Percentiles rank a stretch among this genome's conserved stretches.
phyloP scores from a whole-genome alignment of 2,113 vertebrate genomes.

The Etheostoma cragini region DNA sequence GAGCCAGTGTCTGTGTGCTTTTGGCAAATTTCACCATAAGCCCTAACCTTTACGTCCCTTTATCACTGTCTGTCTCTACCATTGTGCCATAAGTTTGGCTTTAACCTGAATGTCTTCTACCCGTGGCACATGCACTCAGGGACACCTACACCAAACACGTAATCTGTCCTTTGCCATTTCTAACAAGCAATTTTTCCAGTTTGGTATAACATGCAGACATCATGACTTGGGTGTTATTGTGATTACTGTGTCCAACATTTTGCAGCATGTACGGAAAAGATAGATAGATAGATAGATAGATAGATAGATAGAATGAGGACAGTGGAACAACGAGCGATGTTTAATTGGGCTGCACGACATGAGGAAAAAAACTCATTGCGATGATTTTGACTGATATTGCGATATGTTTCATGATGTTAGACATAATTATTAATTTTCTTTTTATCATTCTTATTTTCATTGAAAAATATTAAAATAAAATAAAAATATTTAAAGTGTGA shows the following conservation, averaged over 20 bases:
- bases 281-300: too few relatives aligned
- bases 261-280: not conserved
- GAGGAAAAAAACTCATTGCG: too few relatives aligned
- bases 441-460: too few relatives aligned
- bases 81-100: conserved; percentile 47
- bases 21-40: conserved; percentile 63
- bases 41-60: conserved; percentile 44
- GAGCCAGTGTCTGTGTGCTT: conserved; percentile 52
- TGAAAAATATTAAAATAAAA: too few relatives aligned
- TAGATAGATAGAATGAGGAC: not conserved
- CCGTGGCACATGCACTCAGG: conserved; percentile 32
- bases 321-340: not conserved
- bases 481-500: too few relatives aligned
- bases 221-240: not conserved
- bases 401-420: too few relatives aligned
- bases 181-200: not conserved
- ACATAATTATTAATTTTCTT: too few relatives aligned
- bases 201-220: not conserved
- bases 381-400: too few relatives aligned
- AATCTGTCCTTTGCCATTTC: not conserved
- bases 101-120: conserved; percentile 42
- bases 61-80: conserved; percentile 5
- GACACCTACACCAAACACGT: not conserved
- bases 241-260: not conserved
- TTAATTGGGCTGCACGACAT: not conserved